Percentiles rank a stretch among this genome's conserved stretches.
phyloP scores from a whole-genome alignment of 1,140 invertebrate genomes.

The Panagrolaimus sp. region DNA sequence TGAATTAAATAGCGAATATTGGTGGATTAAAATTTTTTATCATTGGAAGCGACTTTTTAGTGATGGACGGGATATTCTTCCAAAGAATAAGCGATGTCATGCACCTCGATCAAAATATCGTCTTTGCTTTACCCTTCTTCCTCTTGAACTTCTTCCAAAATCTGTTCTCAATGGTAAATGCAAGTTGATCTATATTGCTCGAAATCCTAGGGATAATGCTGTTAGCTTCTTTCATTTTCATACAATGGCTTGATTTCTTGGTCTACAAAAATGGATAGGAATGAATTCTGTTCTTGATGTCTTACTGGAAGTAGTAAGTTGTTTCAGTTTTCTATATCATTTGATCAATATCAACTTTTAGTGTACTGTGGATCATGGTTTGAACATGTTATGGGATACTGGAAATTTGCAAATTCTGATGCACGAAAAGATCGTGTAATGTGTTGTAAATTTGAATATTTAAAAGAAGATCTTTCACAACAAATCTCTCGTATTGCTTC shows the following conservation, averaged over 20 bases:
- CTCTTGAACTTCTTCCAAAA: slow-evolving; percentile 69
- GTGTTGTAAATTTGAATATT: slow-evolving; percentile 64
- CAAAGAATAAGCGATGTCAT: not conserved
- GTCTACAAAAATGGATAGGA: slow-evolving; percentile 48
- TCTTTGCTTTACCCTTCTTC: slow-evolving; percentile 68
- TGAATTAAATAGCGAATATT: slow-evolving; percentile 37
- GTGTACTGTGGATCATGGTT: slow-evolving; percentile 62
- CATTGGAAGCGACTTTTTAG: slow-evolving; percentile 21
- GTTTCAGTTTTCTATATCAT: not conserved
- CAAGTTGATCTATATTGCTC: slow-evolving; percentile 78
- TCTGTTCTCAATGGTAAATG: slow-evolving; percentile 50
- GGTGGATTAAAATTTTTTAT: slow-evolving; percentile 34
- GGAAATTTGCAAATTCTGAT: slow-evolving; percentile 58
- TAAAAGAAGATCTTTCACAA: too few relatives aligned
- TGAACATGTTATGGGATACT: slow-evolving; percentile 63
- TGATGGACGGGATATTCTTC: slow-evolving; percentile 14
- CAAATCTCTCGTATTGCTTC: slow-evolving; percentile 59
- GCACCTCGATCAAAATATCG: slow-evolving; percentile 11
- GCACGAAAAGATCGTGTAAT: slow-evolving; percentile 63
- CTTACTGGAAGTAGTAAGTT: slow-evolving; percentile 40
- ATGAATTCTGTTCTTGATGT: slow-evolving; percentile 55
- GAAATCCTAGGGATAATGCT: slow-evolving; percentile 87
- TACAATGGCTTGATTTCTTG: slow-evolving; percentile 59
- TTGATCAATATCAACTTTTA: too few relatives aligned
- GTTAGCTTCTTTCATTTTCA: slow-evolving; percentile 86